Conservation (phyloP, 37 sponge, comb jelly and placozoan genomes). For the Corticium candelabrum region DNA sequence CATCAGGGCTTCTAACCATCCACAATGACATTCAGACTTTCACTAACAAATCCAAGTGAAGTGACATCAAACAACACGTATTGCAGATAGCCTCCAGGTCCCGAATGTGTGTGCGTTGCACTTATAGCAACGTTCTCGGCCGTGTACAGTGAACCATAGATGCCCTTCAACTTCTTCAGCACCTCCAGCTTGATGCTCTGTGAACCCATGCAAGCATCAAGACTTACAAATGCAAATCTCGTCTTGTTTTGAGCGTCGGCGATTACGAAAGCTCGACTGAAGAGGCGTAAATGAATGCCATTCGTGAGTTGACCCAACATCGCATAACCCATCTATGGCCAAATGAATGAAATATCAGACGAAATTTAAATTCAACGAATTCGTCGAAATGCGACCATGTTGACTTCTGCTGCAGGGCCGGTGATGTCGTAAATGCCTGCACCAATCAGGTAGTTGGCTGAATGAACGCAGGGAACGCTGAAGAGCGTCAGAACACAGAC, state of each 20-base stretch:
- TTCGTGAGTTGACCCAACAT: constrained; percentile 48
- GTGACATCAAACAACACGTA: constrained; percentile 77
- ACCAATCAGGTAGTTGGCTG: constrained; percentile 62
- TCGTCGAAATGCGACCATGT: too few species aligned
- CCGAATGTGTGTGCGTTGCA: constrained; percentile 89
- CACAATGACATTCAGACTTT: constrained; percentile 52
- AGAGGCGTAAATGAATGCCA: constrained; percentile 86
- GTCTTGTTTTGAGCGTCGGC: constrained; percentile 33
- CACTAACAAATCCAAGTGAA: constrained; percentile 68
- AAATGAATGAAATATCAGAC: too few species aligned
- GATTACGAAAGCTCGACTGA: constrained; percentile 77
- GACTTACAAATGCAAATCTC: constrained; percentile 74
- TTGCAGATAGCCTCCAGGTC: constrained; percentile 87
- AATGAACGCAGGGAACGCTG: too few species aligned
- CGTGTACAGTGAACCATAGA: constrained; percentile 53
- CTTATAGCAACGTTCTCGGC: constrained; percentile 74
- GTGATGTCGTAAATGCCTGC: constrained; percentile 80
- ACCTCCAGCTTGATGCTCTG: constrained; percentile 82
- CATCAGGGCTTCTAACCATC: too few species aligned
- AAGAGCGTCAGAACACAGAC: too few species aligned
- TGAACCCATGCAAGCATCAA: constrained; percentile 84
- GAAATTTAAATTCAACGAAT: too few species aligned
- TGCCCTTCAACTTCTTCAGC: constrained; percentile 44
- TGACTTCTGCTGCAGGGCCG: constrained; percentile 81
- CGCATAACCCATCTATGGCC: constrained; percentile 97